Percentiles rank a stretch among this genome's conserved stretches.
Conservation (phyloP, 2,888 invertebrate species). For the Leptopilina drosophilae region DNA sequence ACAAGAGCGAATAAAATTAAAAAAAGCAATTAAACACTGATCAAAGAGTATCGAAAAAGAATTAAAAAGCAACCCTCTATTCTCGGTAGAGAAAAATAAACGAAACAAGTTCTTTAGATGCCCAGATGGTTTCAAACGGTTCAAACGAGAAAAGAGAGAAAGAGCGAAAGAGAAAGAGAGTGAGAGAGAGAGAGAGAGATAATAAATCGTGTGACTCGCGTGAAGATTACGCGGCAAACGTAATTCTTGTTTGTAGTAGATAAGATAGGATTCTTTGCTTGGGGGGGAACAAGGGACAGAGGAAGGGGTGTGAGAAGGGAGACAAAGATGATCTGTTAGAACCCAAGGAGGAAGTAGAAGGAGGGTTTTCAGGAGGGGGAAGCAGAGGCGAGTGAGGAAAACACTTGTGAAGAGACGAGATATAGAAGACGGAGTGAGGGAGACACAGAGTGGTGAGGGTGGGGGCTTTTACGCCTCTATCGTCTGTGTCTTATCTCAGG, state of each 20-base stretch:
- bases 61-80: not conserved
- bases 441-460: conserved; percentile 50
- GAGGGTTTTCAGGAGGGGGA: conserved; percentile 41
- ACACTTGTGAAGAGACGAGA: conserved; percentile 43
- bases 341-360: not conserved
- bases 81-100: not conserved
- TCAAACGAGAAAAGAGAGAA: conserved; percentile 55
- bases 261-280: conserved; percentile 66
- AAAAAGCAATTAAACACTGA: too few species aligned
- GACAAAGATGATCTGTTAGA: conserved; percentile 10
- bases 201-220: conserved; percentile 69
- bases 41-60: not conserved
- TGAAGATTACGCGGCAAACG: conserved; percentile 73
- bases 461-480: conserved; percentile 73
- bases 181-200: conserved; percentile 59
- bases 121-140: conserved; percentile 47
- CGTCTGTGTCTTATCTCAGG: conserved; percentile 72
- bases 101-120: conserved; percentile 14
- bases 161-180: conserved; percentile 53
- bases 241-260: conserved; percentile 76
- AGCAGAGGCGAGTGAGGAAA: conserved; percentile 39
- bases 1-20: too few species aligned
- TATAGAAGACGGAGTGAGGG: not conserved
- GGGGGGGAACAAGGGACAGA: conserved; percentile 22
- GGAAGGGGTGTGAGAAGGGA: conserved; percentile 39